Base-by-base conservation (phyloP, 2,113 vertebrate species). In the Coptodon bakossiorum region DNA sequence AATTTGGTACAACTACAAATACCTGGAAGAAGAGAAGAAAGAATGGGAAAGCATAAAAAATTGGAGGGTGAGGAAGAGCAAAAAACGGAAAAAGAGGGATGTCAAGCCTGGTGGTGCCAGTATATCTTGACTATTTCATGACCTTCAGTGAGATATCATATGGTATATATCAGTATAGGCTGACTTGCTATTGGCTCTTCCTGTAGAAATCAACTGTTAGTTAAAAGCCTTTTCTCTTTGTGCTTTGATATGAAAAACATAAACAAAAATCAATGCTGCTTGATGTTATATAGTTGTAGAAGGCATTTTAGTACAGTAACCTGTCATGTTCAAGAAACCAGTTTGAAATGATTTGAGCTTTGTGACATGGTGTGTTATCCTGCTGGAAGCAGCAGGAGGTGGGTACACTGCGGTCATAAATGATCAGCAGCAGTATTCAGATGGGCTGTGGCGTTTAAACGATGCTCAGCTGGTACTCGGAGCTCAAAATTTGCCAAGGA, bases 401-500 rank as follows among this genome's bases (percentile, higher is more conserved):
- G 40, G 68, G 40, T 29, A 73, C 40, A 48, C 22, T 29, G 14
- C 1, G 68, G 68, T 73, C 68, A 48, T 73, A 29, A 73, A 45
- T 73, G 22, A 73, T 48, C 4, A 10, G 40, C 14, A 76, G 6
- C 6, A 48, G 22, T 48, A 48, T 45, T 48, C 40, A 19, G 14
- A 29, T 48, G 29, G 40, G 68, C 68, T 48, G 68, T 48, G 68
- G 5, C 6, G 40, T 76, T 6, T 29, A 76, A 76, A 76, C 9
- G 11, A 76, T 76, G 3, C 40, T 48, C 24, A 76, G 68, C 24
- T 48, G 16, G 68, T 76, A 76, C 40, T 29, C 24, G 9, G 40
- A 17, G 40, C 40, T 29, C 68, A 76, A 76, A 76, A 76, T 48
- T 16, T 76, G 40, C 68, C 40, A 76, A 29, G 68, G 29, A 76